These are phyloP conservation scores for Boloria euphrosyne DNA, from an alignment of 2,888 invertebrate species.

Conservation along the genomic window DNA sequence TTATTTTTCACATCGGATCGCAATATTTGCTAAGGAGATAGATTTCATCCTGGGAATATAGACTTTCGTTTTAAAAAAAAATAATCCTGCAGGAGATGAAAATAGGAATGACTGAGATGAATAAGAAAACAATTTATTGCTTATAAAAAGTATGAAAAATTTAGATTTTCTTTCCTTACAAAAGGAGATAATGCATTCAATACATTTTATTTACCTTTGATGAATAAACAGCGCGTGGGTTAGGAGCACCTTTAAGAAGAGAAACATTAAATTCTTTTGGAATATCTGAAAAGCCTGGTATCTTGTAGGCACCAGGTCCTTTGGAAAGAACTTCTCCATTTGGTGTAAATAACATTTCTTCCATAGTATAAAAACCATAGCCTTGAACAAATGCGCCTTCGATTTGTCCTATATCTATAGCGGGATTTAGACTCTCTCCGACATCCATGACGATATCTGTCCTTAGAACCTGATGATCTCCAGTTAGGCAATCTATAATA, in stretches of 20 bases:
- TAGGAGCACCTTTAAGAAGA: conserved; percentile 89
- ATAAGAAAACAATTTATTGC: no score
- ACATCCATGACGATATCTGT: conserved; percentile 96
- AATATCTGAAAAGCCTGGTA: conserved; percentile 92
- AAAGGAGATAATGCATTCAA: background rate
- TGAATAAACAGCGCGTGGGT: conserved; percentile 92
- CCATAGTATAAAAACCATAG: conserved; percentile 91
- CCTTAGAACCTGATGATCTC: conserved; percentile 90
- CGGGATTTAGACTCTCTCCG: conserved; percentile 93
- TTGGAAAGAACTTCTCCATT: conserved; percentile 86
- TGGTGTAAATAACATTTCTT: conserved; percentile 90
- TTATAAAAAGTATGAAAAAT: no score
- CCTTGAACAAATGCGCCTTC: conserved; percentile 95
- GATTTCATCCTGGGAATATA: no score
- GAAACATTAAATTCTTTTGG: conserved; percentile 92
- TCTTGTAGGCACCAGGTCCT: conserved; percentile 93
- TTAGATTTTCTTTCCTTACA: background rate
- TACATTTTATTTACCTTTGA: conserved; percentile 85
- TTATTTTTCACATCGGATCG: no score
- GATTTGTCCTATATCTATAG: conserved; percentile 94
- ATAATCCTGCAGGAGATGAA: no score
- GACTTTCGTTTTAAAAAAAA: no score
- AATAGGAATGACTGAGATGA: no score
- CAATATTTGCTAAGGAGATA: no score
- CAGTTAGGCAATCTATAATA: conserved; percentile 93